Evolutionary conservation across 2,888 invertebrate genomes (phyloP).

Genomic region (Philereme transversata): DNA sequence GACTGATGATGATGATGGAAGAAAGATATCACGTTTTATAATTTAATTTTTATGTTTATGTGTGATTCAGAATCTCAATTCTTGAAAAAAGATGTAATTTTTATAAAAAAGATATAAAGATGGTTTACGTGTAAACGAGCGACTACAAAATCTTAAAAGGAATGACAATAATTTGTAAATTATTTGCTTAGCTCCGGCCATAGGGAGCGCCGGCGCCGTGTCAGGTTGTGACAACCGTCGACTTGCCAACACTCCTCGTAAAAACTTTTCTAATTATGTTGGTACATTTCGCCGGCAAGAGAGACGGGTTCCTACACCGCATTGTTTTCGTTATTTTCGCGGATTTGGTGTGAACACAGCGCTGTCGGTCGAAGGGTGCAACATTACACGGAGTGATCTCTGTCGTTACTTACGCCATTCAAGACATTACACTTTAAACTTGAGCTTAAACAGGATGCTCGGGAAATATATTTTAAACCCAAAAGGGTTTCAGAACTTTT

Average conservation of each 20-base stretch:
- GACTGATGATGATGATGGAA: too few species aligned
- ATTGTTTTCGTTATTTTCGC: constrained; percentile 77
- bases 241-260: constrained; percentile 73
- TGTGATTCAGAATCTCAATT: too few species aligned
- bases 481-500: too few species aligned
- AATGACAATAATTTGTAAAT: constrained; percentile 69
- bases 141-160: constrained; percentile 36
- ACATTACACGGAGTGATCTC: constrained; percentile 54
- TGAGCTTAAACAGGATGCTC: too few species aligned
- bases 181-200: constrained; percentile 77
- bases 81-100: too few species aligned
- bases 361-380: constrained; percentile 36
- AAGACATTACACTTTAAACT: constrained; percentile 35
- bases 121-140: constrained; percentile 26
- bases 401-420: constrained; percentile 53
- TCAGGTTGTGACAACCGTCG: constrained; percentile 71
- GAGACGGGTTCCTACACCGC: constrained; percentile 60
- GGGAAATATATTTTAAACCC: too few species aligned
- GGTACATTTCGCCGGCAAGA: constrained; percentile 66
- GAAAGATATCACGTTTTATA: too few species aligned
- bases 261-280: constrained; percentile 83
- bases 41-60: too few species aligned
- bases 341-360: constrained; percentile 64
- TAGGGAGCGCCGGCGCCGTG: constrained; percentile 62
- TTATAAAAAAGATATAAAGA: too few species aligned